These are phyloP conservation scores for Drosophila neoperkinsi DNA, from an alignment of 2,888 invertebrate species.

Conservation along the genomic window DNA sequence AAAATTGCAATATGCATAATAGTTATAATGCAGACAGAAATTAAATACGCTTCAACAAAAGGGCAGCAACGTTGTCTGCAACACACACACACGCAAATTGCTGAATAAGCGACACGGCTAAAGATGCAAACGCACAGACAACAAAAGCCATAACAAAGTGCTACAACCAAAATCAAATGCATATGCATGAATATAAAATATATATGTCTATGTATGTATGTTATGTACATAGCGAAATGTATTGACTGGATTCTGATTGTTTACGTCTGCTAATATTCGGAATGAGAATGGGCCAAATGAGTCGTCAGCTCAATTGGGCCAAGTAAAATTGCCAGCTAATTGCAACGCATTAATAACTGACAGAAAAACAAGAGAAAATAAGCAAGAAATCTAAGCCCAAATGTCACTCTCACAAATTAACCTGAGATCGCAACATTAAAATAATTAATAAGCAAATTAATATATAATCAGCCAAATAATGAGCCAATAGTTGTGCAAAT, in stretches of 20 bases:
- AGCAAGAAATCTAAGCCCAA: conserved; percentile 17
- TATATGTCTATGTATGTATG: conserved; percentile 28
- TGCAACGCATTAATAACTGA: conserved; percentile 42
- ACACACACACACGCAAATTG: conserved; percentile 6
- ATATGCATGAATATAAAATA: conserved; percentile 35
- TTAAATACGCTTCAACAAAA: conserved; percentile 9
- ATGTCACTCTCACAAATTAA: conserved; percentile 34
- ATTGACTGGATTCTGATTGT: conserved; percentile 56
- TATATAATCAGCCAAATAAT: conserved; percentile 72
- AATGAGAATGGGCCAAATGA: conserved; percentile 8
- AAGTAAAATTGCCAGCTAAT: conserved; percentile 44
- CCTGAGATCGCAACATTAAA: conserved; percentile 39
- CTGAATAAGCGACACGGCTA: conserved; percentile 12
- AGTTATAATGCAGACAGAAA: conserved; percentile 42
- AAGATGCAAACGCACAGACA: conserved; percentile 64
- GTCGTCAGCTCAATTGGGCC: conserved; percentile 21
- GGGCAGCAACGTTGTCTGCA: neutral
- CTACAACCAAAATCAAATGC: conserved; percentile 73
- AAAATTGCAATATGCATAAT: conserved; percentile 60
- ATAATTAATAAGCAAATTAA: conserved; percentile 76
- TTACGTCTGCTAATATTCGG: neutral
- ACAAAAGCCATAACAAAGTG: conserved; percentile 74
- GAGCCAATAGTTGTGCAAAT: conserved; percentile 72
- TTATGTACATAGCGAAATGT: conserved; percentile 43
- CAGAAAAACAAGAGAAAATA: neutral